These are phyloP conservation scores for Calonectris borealis DNA, from an alignment of 2,113 vertebrate species.

Conservation along the genomic window DNA sequence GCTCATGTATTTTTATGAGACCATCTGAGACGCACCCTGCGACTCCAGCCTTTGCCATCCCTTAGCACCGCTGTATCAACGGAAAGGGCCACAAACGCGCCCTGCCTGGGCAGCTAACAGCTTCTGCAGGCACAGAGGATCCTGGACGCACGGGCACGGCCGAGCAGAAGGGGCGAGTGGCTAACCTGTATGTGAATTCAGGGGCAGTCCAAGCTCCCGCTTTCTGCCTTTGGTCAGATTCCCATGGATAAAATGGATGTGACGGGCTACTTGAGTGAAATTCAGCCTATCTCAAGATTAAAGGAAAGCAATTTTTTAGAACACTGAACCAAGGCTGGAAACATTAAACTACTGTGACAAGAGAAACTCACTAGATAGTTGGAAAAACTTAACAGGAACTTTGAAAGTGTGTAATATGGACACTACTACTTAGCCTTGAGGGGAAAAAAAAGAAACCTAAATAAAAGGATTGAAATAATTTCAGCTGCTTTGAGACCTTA, in stretches of 20 bases:
- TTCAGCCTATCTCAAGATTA: not conserved
- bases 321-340: not conserved
- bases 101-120: not conserved
- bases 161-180: rapidly evolving
- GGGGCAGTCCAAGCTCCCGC: not conserved
- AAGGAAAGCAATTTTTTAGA: not conserved
- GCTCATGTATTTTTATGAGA: not conserved
- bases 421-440: not conserved
- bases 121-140: not conserved
- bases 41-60: not conserved
- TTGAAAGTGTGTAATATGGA: not conserved
- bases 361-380: not conserved
- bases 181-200: not conserved
- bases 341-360: not conserved
- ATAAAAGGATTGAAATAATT: not conserved
- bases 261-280: not conserved
- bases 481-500: not conserved
- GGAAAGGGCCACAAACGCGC: not conserved
- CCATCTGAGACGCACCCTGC: not conserved
- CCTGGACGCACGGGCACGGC: not conserved
- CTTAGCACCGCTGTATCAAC: not conserved
- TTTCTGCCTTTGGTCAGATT: not conserved
- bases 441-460: not conserved
- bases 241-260: not conserved
- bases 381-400: not conserved